A percentile compares a stretch with the other conserved stretches of the same genome.
Conservation (phyloP, 2,797 vertebrate genomes). For the Paramormyrops hopkinsi region DNA sequence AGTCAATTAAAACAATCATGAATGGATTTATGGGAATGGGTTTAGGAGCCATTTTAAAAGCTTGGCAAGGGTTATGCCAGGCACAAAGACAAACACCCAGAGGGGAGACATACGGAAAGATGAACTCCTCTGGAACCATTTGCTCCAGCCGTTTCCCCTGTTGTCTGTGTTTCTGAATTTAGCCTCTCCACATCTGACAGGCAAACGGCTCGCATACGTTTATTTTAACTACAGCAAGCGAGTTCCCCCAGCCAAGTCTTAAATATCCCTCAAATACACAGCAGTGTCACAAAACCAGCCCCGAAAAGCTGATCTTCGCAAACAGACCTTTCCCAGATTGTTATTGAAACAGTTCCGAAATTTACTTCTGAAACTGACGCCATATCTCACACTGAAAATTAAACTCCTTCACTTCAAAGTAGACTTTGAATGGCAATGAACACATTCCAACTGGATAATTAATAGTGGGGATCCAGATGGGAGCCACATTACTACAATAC, state of each 20-base stretch:
- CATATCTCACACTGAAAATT: not conserved
- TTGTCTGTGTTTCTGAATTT: not conserved
- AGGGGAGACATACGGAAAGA: not conserved
- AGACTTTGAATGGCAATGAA: not conserved
- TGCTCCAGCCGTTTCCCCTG: not conserved
- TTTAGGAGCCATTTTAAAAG: not conserved
- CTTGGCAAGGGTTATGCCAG: not conserved
- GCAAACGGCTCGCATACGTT: not conserved
- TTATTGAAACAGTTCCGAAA: not conserved
- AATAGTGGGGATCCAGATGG: not conserved
- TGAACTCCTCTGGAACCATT: not conserved
- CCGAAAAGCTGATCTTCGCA: not conserved
- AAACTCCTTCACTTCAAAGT: slow-evolving; percentile 13
- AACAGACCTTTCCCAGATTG: not conserved
- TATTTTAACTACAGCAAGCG: not conserved
- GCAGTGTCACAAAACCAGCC: not conserved
- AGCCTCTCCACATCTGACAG: not conserved
- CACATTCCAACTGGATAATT: not conserved
- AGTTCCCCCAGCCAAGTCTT: not conserved
- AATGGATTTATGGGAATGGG: not conserved
- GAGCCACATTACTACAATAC: not conserved
- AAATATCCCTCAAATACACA: not conserved
- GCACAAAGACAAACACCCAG: not conserved
- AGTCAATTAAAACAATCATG: not conserved
- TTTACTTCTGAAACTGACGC: not conserved